Evolutionary conservation across 1,140 invertebrate genomes (phyloP), one percentile per base, ranked within the genome.

Genomic region (Lucilia cuprina): DNA sequence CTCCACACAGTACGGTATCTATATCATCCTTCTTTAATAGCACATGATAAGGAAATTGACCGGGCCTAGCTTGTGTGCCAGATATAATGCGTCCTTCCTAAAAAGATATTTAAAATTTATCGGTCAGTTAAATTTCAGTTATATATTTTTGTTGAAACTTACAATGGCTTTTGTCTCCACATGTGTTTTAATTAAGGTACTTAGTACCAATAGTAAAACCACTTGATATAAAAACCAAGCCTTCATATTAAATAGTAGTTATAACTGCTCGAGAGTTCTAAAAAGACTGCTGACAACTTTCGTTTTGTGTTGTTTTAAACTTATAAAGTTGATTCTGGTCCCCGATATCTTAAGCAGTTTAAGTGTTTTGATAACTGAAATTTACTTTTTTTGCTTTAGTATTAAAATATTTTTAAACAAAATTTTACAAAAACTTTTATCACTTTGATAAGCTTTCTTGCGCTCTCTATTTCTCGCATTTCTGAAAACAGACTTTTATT

Each of bases 1-100:
- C 93, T 14, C 94, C 94, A 87, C 94, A 95, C 2, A 88, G 82
- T 17, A 90, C 17, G 85, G 87, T 87, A 21, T 89, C 88, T 75
- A 84, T 85, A 30, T 87, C 87, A 83, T 88, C 87, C 0, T 86
- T 84, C 77, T 88, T 90, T 1, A 91, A 30, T 49, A 91, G 88
- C 21, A 91, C 89, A 75, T 91, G 89, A 89, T 89, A 91, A 2
- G 89, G 89, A 70, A 91, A 88, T 84, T 90, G 88, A 0, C 87
- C 88, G 0, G 21, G 10, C 0, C 34, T 7, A 0, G 89, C 89
- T 0, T 85, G 30, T 10, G 41, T 74, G 5, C 89, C 89, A 0
- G 86, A 86, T 19, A 90, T 86, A 13, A 90, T 90, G 7, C 89
- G 87, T 55, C 85, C 86, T 70, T 90, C 80, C 86, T 88, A 80